These are phyloP conservation scores for Catagonus wagneri DNA, from an alignment of 2,113 vertebrate species.

Conservation along the genomic window DNA sequence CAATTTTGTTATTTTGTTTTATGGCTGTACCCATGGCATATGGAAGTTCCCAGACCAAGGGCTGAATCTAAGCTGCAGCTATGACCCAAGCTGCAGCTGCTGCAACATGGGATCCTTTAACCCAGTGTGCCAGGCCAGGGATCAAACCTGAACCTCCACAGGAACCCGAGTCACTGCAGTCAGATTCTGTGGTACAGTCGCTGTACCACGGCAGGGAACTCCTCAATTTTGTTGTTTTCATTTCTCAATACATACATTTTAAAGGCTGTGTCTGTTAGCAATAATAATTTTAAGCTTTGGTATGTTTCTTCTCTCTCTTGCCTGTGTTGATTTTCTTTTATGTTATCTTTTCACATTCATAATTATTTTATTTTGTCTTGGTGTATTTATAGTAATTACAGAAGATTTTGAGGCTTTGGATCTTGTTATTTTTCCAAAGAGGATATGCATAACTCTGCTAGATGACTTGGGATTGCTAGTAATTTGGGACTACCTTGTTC, in stretches of 20 bases:
- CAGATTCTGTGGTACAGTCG: no score
- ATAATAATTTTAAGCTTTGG: not conserved
- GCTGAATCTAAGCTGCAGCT: no score
- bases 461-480: not conserved
- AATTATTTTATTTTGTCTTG: not conserved
- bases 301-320: not conserved
- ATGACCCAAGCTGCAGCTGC: no score
- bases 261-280: not conserved
- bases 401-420: not conserved
- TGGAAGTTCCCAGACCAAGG: no score
- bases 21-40: no score
- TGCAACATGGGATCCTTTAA: no score
- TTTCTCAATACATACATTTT: not conserved
- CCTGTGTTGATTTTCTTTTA: not conserved
- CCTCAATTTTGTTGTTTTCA: not conserved
- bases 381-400: not conserved
- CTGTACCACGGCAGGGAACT: no score
- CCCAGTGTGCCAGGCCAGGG: no score
- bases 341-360: not conserved
- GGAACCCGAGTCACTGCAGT: no score
- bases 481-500: not conserved
- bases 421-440: not conserved
- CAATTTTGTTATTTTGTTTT: not conserved
- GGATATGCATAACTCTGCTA: not conserved
- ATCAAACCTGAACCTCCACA: no score